These are phyloP conservation scores for Drosophila bifasciata DNA, from an alignment of 1,140 invertebrate species.

Conservation along the genomic window DNA sequence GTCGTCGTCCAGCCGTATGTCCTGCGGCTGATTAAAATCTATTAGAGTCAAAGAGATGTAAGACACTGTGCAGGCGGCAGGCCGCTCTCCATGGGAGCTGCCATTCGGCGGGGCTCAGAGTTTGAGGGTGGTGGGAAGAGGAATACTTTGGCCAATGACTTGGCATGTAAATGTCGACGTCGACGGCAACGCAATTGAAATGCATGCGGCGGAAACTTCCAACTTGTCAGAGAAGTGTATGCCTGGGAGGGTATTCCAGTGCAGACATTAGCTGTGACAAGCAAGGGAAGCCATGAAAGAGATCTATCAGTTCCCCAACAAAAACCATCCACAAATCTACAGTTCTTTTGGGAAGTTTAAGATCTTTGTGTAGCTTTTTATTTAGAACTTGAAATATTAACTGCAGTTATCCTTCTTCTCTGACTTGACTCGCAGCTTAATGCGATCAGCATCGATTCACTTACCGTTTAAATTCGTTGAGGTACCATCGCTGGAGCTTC, in stretches of 20 bases:
- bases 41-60: conserved; percentile 82
- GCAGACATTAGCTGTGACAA: conserved; percentile 7
- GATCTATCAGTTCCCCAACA: background rate
- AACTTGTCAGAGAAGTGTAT: conserved; percentile 54
- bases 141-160: conserved; percentile 62
- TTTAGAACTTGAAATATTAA: no score
- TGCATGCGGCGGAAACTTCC: conserved; percentile 68
- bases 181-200: conserved; percentile 69
- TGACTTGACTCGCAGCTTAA: no score
- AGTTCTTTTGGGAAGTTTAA: no score
- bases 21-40: conserved; percentile 83
- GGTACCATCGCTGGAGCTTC: no score
- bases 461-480: no score
- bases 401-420: no score
- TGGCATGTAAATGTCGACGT: conserved; percentile 78
- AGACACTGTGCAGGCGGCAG: conserved; percentile 56
- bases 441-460: no score
- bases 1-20: conserved; percentile 61
- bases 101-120: background rate
- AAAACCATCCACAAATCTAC: no score
- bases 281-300: no score
- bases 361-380: no score
- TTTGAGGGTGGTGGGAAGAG: background rate
- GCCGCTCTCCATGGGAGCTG: conserved; percentile 4
- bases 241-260: conserved; percentile 16